Conservation (phyloP, 30 jellyfish, hydroid and myxozoan species). For the Phacellophora camtschatica region DNA sequence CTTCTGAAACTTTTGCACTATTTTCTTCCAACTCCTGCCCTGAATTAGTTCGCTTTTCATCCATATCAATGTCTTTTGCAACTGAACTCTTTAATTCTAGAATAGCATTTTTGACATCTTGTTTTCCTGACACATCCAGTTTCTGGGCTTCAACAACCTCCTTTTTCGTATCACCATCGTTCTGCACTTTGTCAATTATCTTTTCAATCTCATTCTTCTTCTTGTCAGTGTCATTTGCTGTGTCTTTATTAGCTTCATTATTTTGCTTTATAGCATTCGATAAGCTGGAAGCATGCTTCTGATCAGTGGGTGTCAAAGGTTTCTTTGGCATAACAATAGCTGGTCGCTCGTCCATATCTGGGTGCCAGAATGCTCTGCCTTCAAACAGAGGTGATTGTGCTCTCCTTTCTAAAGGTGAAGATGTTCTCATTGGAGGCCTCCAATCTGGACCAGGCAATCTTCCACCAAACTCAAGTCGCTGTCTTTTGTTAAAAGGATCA, state of each 20-base stretch:
- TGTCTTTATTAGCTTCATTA: not conserved
- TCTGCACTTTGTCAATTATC: not conserved
- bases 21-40: too few relatives aligned
- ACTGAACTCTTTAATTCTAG: not conserved
- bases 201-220: not conserved
- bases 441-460: conserved; percentile 2
- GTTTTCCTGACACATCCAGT: not conserved
- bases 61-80: not conserved
- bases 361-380: conserved; percentile 7
- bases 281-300: conserved; percentile 7
- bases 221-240: not conserved
- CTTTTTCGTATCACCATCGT: not conserved
- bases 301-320: conserved; percentile 10
- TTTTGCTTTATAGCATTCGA: not conserved
- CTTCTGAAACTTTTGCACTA: not conserved
- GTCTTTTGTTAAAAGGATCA: not conserved
- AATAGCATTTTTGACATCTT: not conserved
- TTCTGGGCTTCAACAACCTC: conserved; percentile 14
- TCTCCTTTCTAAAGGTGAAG: conserved; percentile 24
- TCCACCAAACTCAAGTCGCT: not conserved
- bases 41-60: too few relatives aligned
- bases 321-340: not conserved
- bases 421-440: not conserved
- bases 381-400: not conserved
- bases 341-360: not conserved